Percentiles rank a stretch among this genome's conserved stretches.
Evolutionary conservation across 2,797 vertebrate genomes (phyloP).

Genomic region (Acanthurus lineatus): DNA sequence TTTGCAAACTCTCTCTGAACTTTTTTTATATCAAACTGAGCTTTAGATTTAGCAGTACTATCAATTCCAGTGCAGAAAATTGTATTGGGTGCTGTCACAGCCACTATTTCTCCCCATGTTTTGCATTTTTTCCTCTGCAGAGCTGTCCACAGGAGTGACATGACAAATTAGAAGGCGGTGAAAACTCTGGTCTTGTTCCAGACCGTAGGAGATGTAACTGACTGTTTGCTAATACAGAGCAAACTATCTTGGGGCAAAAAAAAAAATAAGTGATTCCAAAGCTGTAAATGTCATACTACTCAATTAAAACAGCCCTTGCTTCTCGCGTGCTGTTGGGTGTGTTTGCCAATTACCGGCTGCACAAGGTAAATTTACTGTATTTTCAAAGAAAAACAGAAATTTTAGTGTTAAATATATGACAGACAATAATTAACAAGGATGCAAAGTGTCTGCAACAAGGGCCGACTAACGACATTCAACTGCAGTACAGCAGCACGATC

Average conservation of each 20-base stretch:
- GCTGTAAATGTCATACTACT: constrained; percentile 41
- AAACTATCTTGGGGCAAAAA: constrained; percentile 37
- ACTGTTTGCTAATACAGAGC: constrained; percentile 42
- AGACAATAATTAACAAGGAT: constrained; percentile 12
- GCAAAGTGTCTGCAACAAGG: neutral
- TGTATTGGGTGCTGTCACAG: constrained; percentile 52
- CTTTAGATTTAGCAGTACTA: constrained; percentile 67
- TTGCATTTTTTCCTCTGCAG: constrained; percentile 55
- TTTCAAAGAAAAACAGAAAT: constrained; percentile 5
- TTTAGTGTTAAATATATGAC: neutral
- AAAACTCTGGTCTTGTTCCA: constrained; percentile 28
- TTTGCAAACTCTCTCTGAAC: constrained; percentile 72
- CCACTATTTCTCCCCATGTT: constrained; percentile 52
- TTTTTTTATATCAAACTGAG: constrained; percentile 63
- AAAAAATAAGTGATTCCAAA: constrained; percentile 29
- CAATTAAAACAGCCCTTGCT: constrained; percentile 30
- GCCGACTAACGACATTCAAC: neutral
- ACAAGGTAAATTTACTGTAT: constrained; percentile 11
- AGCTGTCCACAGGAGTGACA: constrained; percentile 58
- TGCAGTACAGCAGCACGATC: constrained; percentile 17
- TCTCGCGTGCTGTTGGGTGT: constrained; percentile 18
- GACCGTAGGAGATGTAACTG: constrained; percentile 21
- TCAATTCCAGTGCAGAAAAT: constrained; percentile 66
- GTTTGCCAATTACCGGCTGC: constrained; percentile 7
- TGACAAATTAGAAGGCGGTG: constrained; percentile 59